These are phyloP conservation scores for Xenops minutus DNA, from an alignment of 2,797 vertebrate genomes.

Conservation along the genomic window DNA sequence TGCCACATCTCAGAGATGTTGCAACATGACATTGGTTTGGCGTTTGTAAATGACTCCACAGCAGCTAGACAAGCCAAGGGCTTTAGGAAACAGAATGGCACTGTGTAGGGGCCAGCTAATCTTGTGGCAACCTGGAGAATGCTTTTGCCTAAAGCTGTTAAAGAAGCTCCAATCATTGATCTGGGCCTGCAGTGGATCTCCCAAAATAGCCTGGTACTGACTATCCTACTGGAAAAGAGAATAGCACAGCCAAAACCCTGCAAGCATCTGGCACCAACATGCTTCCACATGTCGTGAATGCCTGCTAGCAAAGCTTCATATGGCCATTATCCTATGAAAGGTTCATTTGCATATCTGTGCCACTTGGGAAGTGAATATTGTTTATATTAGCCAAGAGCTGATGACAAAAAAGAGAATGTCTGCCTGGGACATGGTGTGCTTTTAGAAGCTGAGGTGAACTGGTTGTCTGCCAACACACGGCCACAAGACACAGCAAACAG, in stretches of 20 bases:
- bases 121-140: not conserved
- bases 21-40: not conserved
- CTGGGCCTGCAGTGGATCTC: not conserved
- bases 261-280: slow-evolving; percentile 43
- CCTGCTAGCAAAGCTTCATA: slow-evolving; percentile 53
- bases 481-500: not conserved
- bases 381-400: slow-evolving; percentile 24
- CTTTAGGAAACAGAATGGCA: not conserved
- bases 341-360: slow-evolving; percentile 50
- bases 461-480: not conserved
- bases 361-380: slow-evolving; percentile 37
- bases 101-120: not conserved
- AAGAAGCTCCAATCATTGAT: slow-evolving; percentile 1
- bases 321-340: slow-evolving; percentile 41
- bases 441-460: not conserved
- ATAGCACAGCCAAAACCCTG: slow-evolving; percentile 40
- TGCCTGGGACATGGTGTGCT: slow-evolving; percentile 20
- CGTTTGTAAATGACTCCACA: not conserved
- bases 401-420: not conserved
- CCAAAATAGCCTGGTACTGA: slow-evolving; percentile 43
- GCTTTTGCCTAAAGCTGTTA: not conserved
- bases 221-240: slow-evolving; percentile 42
- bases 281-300: slow-evolving; percentile 11
- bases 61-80: not conserved
- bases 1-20: not conserved